Evolutionary conservation across 1,140 invertebrate species (phyloP).

Genomic region (Drosophila bifasciata): DNA sequence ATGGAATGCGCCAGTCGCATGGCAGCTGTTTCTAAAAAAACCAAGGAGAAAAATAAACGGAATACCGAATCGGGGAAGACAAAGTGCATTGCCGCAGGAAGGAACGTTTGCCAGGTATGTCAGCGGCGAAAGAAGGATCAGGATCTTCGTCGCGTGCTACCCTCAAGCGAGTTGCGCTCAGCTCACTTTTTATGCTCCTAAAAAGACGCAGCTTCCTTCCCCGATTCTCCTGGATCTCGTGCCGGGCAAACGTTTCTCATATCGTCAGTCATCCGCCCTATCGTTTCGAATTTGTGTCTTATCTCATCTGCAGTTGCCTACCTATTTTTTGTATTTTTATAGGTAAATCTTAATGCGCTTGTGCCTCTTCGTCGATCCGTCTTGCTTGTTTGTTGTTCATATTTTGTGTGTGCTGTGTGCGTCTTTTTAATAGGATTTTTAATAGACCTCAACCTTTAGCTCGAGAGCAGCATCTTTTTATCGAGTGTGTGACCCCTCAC

Average conservation of each 20-base stretch:
- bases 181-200: conserved; percentile 63
- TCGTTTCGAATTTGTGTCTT: conserved; percentile 34
- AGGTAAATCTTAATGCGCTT: conserved; percentile 79
- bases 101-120: conserved; percentile 50
- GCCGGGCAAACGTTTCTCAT: conserved; percentile 55
- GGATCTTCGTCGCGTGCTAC: conserved; percentile 65
- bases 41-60: conserved; percentile 28
- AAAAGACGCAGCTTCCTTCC: conserved; percentile 64
- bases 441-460: conserved; percentile 48
- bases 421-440: conserved; percentile 78
- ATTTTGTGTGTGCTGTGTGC: conserved; percentile 51
- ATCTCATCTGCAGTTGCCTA: conserved; percentile 60
- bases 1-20: conserved; percentile 60
- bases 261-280: conserved; percentile 43
- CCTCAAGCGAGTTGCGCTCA: conserved; percentile 43
- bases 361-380: conserved; percentile 59
- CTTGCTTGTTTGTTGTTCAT: conserved; percentile 56
- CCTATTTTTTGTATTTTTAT: conserved; percentile 67
- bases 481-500: conserved; percentile 15
- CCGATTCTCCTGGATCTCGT: conserved; percentile 51
- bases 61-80: conserved; percentile 49
- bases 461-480: conserved; percentile 46
- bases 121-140: conserved; percentile 43
- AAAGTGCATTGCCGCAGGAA: conserved; percentile 51
- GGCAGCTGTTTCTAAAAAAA: conserved; percentile 60